Conservation (phyloP, 2,797 vertebrate genomes). For the Pelobates cultripes region DNA sequence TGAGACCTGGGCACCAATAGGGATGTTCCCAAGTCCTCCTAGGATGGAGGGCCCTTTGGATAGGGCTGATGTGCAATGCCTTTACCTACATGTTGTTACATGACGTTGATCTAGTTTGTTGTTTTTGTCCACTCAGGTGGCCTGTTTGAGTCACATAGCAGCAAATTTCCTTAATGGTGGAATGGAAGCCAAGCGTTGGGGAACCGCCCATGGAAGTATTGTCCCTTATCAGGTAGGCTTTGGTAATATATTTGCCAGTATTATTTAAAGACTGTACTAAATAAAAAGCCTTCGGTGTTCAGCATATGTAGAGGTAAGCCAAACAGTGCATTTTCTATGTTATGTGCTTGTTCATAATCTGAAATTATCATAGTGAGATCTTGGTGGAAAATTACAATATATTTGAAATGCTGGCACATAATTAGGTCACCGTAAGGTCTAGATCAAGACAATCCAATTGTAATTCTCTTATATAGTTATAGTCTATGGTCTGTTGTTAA, state of each 20-base stretch:
- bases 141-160: constrained; percentile 90
- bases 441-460: too few relatives aligned
- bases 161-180: constrained; percentile 88
- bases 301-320: background rate
- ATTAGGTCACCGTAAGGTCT: too few relatives aligned
- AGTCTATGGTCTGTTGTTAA: too few relatives aligned
- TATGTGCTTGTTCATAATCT: background rate
- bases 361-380: background rate
- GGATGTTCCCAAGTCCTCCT: too few relatives aligned
- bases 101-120: background rate
- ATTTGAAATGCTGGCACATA: too few relatives aligned
- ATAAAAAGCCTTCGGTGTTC: background rate
- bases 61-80: too few relatives aligned
- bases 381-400: too few relatives aligned
- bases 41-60: too few relatives aligned
- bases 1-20: too few relatives aligned
- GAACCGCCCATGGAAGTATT: constrained; percentile 92
- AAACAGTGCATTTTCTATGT: background rate
- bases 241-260: background rate
- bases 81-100: too few relatives aligned
- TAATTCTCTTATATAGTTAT: too few relatives aligned
- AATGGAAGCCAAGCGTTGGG: constrained; percentile 87
- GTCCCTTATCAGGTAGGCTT: constrained; percentile 92
- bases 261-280: background rate
- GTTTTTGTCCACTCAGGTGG: constrained; percentile 76